phyloP scores from a whole-genome alignment of 1,140 invertebrate genomes.

The Coenobita brevimanus region DNA sequence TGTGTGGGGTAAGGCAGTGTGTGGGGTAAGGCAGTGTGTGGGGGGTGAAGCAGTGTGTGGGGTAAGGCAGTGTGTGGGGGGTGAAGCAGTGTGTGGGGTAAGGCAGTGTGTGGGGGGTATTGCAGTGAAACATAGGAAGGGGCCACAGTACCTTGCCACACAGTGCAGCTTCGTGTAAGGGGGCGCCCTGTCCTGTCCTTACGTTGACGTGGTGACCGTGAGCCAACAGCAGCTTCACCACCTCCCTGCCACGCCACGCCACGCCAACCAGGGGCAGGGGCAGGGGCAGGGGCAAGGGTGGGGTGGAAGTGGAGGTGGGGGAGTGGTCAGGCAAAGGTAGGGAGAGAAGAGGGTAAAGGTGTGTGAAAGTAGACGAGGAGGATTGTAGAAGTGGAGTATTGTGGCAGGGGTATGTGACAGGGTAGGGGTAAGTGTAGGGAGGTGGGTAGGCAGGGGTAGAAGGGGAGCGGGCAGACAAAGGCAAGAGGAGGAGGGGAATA shows the following conservation, averaged over 20 bases:
- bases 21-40: neutral
- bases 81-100: neutral
- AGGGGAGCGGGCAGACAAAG: too few relatives aligned
- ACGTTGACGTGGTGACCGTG: constrained; percentile 93
- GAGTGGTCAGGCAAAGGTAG: neutral
- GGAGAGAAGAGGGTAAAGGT: neutral
- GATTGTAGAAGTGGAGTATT: too few relatives aligned
- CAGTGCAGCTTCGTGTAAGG: constrained; percentile 94
- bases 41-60: neutral
- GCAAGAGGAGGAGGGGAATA: neutral
- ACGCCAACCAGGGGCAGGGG: constrained; percentile 11
- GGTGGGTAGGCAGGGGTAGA: too few relatives aligned
- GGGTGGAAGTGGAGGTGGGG: neutral
- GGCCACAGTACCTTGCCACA: constrained; percentile 83
- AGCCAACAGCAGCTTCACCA: constrained; percentile 86
- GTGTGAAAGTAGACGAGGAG: neutral
- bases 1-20: neutral
- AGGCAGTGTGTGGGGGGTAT: neutral
- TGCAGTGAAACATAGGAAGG: neutral
- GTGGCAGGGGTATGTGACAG: too few relatives aligned
- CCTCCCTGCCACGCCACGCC: constrained; percentile 78
- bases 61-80: neutral
- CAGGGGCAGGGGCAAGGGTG: neutral
- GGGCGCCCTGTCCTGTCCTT: constrained; percentile 89
- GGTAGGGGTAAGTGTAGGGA: neutral